A percentile compares a stretch with the other conserved stretches of the same genome.
These are phyloP conservation scores for Papilio helenus DNA, from an alignment of 1,140 invertebrate species.

Conservation along the genomic window DNA sequence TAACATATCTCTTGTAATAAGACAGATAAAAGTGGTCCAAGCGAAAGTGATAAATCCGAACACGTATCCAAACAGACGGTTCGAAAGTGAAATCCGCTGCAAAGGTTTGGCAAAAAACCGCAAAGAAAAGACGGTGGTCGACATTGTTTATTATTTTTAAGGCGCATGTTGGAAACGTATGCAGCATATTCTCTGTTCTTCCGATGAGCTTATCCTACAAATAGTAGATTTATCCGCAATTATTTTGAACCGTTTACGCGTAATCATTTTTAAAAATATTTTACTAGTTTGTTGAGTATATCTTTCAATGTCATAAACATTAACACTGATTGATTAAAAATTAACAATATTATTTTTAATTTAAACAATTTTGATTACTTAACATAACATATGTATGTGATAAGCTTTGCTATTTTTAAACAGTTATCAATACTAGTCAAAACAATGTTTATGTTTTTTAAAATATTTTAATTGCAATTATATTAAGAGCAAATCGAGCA, in stretches of 20 bases:
- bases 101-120: conserved; percentile 27
- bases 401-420: no score
- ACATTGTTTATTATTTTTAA: background rate
- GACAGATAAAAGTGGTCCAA: conserved; percentile 3
- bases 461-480: background rate
- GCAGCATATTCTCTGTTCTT: background rate
- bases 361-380: no score
- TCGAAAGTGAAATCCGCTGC: conserved; percentile 33
- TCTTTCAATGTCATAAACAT: no score
- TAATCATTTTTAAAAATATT: background rate
- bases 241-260: no score
- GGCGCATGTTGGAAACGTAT: background rate
- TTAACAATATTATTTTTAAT: no score
- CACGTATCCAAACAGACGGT: conserved; percentile 13
- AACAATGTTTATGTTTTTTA: background rate
- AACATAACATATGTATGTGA: no score
- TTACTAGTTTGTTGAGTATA: background rate
- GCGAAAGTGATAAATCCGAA: conserved; percentile 33
- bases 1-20: background rate
- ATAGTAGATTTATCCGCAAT: no score
- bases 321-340: no score
- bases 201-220: no score
- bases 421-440: no score
- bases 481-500: background rate
- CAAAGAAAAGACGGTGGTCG: background rate